Conservation (phyloP, 2,113 vertebrate genomes). For the Microtus pennsylvanicus region DNA sequence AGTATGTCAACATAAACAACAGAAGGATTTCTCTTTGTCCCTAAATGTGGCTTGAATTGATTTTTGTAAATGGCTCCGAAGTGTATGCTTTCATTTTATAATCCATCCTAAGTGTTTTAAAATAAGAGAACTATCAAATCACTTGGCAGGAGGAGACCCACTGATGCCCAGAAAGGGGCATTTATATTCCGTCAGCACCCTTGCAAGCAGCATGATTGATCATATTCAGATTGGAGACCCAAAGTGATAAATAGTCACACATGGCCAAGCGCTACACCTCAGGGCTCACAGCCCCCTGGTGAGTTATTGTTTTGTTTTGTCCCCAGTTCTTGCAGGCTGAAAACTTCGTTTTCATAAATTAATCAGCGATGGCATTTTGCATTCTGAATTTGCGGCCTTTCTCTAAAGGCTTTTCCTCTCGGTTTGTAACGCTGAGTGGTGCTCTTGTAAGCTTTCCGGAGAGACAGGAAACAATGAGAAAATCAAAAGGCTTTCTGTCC, state of each 20-base stretch:
- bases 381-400: conserved; percentile 60
- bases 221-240: conserved; percentile 63
- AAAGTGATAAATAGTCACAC: conserved; percentile 70
- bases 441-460: conserved; percentile 57
- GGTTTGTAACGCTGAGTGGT: conserved; percentile 52
- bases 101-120: conserved; percentile 75
- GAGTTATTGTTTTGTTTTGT: conserved; percentile 79
- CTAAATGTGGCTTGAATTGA: conserved; percentile 69
- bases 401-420: conserved; percentile 54
- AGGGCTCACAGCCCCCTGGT: conserved; percentile 41
- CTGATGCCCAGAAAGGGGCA: conserved; percentile 68
- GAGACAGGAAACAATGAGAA: conserved; percentile 42
- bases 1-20: conserved; percentile 31
- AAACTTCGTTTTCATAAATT: conserved; percentile 66
- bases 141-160: conserved; percentile 53
- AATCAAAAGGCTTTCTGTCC: conserved; percentile 61
- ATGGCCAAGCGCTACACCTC: conserved; percentile 44
- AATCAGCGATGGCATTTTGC: conserved; percentile 37
- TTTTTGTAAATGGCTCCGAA: conserved; percentile 71
- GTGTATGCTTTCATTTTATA: conserved; percentile 70
- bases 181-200: conserved; percentile 69
- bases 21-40: conserved; percentile 72
- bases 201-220: conserved; percentile 72
- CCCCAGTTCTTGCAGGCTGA: conserved; percentile 2
- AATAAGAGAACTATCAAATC: conserved; percentile 79